These are phyloP conservation scores for Drosophila kanekoi DNA, from an alignment of 2,888 invertebrate species.

Conservation along the genomic window DNA sequence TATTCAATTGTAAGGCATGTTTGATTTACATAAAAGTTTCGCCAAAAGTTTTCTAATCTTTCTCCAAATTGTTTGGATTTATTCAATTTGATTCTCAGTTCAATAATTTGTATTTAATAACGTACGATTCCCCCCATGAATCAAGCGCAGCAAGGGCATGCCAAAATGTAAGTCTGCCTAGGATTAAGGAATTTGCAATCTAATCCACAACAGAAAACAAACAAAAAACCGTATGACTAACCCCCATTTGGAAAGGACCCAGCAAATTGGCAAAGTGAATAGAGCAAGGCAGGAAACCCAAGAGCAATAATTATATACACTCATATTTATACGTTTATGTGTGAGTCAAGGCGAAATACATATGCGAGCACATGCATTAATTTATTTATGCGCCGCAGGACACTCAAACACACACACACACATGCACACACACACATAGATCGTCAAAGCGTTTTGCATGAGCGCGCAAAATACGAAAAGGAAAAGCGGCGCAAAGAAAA, in stretches of 20 bases:
- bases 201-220: slow-evolving; percentile 60
- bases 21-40: not conserved
- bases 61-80: not conserved
- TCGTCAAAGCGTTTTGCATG: slow-evolving; percentile 66
- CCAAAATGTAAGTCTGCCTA: slow-evolving; percentile 13
- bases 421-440: slow-evolving; percentile 21
- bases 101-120: slow-evolving; percentile 23
- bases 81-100: slow-evolving; percentile 20
- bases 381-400: slow-evolving; percentile 74
- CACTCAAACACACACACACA: slow-evolving; percentile 28
- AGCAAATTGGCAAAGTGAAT: slow-evolving; percentile 44
- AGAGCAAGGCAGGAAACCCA: slow-evolving; percentile 13
- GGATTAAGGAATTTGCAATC: slow-evolving; percentile 74
- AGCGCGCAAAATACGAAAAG: slow-evolving; percentile 55
- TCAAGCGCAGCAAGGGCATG: slow-evolving; percentile 35
- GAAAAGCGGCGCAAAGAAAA: slow-evolving; percentile 37
- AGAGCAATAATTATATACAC: slow-evolving; percentile 49
- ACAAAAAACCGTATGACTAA: slow-evolving; percentile 59
- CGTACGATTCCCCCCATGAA: not conserved
- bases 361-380: slow-evolving; percentile 61
- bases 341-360: slow-evolving; percentile 57
- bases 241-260: slow-evolving; percentile 45
- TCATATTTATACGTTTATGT: slow-evolving; percentile 38
- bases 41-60: slow-evolving; percentile 1
- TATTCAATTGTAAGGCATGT: no score